Percentiles rank a stretch among this genome's conserved stretches.
phyloP scores from a whole-genome alignment of 2,797 vertebrate genomes.

The Neosilurus mollespiculum region DNA sequence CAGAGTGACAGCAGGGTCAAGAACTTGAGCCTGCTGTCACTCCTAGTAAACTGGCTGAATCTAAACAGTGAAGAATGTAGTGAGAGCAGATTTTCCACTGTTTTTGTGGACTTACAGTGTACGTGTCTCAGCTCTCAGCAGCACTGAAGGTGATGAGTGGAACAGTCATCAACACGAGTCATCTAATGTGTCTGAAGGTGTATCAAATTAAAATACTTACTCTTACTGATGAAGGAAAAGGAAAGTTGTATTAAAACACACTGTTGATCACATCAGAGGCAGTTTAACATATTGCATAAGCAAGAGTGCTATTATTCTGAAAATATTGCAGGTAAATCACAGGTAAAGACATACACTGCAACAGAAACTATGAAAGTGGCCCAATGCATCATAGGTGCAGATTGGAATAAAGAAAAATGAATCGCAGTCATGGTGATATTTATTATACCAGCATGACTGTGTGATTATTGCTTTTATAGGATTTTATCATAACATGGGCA shows the following conservation, averaged over 20 bases:
- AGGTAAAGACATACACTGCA: too few species aligned
- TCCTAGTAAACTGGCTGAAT: background rate
- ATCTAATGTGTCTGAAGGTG: background rate
- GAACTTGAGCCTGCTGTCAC: too few species aligned
- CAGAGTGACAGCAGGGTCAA: background rate
- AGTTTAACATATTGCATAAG: background rate
- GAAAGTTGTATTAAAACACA: background rate
- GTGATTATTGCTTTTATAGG: background rate
- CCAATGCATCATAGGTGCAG: too few species aligned
- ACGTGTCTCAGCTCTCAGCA: background rate
- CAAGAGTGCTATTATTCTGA: background rate
- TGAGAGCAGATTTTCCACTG: background rate
- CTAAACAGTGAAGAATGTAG: background rate
- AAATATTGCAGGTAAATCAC: background rate
- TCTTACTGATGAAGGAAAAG: background rate
- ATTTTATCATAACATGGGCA: background rate
- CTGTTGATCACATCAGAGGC: background rate
- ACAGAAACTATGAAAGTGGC: too few species aligned
- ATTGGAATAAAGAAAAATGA: too few species aligned
- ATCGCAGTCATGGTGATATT: background rate
- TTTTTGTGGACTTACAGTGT: background rate
- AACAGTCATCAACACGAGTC: background rate
- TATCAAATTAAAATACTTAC: background rate
- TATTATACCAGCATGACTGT: background rate
- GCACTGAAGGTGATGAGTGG: background rate